phyloP scores from a whole-genome alignment of 2,113 vertebrate species.

The Heptranchias perlo region DNA sequence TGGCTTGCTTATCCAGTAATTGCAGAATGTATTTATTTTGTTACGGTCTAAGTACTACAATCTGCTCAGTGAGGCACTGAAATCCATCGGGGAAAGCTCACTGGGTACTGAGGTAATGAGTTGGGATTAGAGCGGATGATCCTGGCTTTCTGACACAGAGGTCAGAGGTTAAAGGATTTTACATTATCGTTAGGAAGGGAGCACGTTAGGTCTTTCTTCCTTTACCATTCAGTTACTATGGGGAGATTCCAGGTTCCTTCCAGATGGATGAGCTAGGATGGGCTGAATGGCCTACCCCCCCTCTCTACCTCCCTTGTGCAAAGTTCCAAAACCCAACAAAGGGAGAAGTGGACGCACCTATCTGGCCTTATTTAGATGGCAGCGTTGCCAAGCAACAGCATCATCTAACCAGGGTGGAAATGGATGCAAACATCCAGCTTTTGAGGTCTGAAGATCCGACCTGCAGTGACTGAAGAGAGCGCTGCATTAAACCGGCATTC shows the following conservation, averaged over 20 bases:
- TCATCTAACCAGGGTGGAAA: neutral
- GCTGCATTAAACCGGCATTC: neutral
- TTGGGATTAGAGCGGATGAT: conserved; percentile 18
- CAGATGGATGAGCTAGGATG: neutral
- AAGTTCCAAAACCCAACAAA: neutral
- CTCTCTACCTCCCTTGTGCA: neutral
- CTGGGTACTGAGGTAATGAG: neutral
- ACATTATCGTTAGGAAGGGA: neutral
- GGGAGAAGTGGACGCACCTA: neutral
- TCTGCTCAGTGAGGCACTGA: conserved; percentile 13
- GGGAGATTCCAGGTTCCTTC: neutral
- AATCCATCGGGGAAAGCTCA: conserved; percentile 23
- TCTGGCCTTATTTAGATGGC: neutral
- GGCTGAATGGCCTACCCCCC: neutral
- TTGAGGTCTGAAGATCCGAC: neutral
- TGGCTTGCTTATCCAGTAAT: neutral
- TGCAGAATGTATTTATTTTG: neutral
- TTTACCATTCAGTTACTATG: neutral
- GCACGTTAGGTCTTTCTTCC: neutral
- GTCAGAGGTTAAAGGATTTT: conserved; percentile 4
- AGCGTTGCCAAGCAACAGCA: neutral
- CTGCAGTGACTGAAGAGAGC: neutral
- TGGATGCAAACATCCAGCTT: neutral
- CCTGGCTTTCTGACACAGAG: conserved; percentile 6
- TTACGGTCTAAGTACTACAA: conserved; percentile 4